phyloP scores from a whole-genome alignment of 2,888 invertebrate species.

The Cyrtodaria siliqua region DNA sequence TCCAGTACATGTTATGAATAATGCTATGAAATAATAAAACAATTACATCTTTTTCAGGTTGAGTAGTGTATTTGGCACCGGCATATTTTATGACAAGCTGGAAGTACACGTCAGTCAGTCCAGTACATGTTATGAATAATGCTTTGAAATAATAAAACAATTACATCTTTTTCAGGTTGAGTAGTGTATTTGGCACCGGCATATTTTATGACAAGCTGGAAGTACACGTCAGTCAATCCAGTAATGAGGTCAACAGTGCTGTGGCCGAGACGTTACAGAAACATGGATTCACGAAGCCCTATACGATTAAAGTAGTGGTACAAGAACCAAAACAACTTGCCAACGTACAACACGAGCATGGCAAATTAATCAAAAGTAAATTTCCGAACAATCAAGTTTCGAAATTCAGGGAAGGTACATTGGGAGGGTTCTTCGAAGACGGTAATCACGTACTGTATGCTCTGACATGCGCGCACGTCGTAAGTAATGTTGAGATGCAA shows the following conservation, averaged over 20 bases:
- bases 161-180: conserved; percentile 11
- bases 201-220: conserved; percentile 28
- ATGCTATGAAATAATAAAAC: too few relatives aligned
- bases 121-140: too few relatives aligned
- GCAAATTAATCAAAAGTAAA: conserved; percentile 13
- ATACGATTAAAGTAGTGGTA: conserved; percentile 12
- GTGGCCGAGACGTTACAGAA: conserved; percentile 1
- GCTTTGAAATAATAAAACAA: too few relatives aligned
- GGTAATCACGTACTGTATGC: conserved; percentile 17
- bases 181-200: conserved; percentile 26
- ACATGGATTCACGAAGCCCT: conserved; percentile 16
- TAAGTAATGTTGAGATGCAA: conserved; percentile 5
- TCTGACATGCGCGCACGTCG: conserved; percentile 48
- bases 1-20: too few relatives aligned
- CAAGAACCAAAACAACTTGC: conserved; percentile 8
- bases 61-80: too few relatives aligned
- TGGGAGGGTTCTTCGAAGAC: conserved; percentile 29
- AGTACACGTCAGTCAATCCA: conserved; percentile 17
- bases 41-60: too few relatives aligned
- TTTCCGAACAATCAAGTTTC: background rate
- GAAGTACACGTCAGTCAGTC: too few relatives aligned
- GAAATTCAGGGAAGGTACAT: conserved; percentile 17
- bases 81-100: too few relatives aligned
- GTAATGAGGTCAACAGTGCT: background rate
- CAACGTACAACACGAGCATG: conserved; percentile 29